Base-by-base conservation (phyloP, 2,797 vertebrate species). In the Onychomys torridus region DNA sequence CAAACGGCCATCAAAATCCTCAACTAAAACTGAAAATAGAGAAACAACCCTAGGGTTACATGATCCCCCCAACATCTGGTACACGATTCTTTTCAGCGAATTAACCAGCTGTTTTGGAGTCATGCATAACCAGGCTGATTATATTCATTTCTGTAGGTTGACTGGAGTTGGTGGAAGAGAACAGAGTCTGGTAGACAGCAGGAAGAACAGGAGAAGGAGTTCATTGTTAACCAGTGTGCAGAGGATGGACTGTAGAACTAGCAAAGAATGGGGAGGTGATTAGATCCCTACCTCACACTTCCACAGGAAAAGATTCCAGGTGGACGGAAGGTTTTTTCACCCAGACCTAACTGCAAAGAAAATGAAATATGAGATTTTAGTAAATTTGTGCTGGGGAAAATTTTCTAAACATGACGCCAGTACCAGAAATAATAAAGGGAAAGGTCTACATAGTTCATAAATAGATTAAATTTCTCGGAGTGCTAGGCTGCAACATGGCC, bases 31-130 rank as follows among this genome's bases (percentile, higher is more conserved):
- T 90, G 96, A 73, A 90, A 93, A 78, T 17, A 79, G 59, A 89
- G 91, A 86, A 27, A n/a, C 40, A 25, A 93, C 75, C n/a, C 12
- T 67, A n/a, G 13, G 63, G 95, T 82, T 83, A 97, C 57, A 79
- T n/a, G 93, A 97, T 96, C 94, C 7, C 5, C 5, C 86, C 94
- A 37, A 79, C 97, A 97, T 95, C 97, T 96, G 96, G 96, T 25
- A 2, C 40, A 27, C 10, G 7, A 94, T 92, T 95, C 94, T 97
- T 77, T 87, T 96, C 97, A 92, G 91, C 61, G 91, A 96, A 95
- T 96, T 96, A 97, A 57, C 94, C 97, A 97, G 96, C 96, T 97
- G 97, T 94, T 96, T 87, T 13, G 9, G 87, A 93, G 96, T 96
- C 97, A 96, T 6, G 95, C 97, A 67, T 94, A 93, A 91, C 90